Base-by-base conservation (phyloP, 2,888 invertebrate species). In the Epirrita christyi region DNA sequence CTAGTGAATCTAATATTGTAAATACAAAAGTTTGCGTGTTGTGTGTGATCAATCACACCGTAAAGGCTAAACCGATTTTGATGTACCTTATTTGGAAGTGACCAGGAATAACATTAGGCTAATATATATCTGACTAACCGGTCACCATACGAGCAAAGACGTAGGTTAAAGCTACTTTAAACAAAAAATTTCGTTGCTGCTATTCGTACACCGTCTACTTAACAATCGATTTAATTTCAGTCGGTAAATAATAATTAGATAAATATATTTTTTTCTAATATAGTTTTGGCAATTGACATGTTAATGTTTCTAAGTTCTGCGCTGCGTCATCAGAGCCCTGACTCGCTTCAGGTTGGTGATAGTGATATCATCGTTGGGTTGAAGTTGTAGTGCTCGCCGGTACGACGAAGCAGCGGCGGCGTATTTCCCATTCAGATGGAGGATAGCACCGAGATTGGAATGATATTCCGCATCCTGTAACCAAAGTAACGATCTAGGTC, bases 381-480 rank as follows among this genome's bases (percentile, higher is more conserved):
- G 96, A 55, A 98, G 91, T 75, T 95, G 93, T 55, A 99, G 91
- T 0, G 98, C 98, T 76, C 95, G 94, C 68, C 96, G 93, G 85
- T 99, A 99, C 59, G 97, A 96, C 11, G 94, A 93, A 43, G 97
- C 97, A 0, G 99, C 99, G 66, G 97, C 96, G 27, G 93, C 92
- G 72, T 97, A 96, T 85, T 98, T 98, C 21, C 97, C 97, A 82
- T 98, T 97, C 67, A 98, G 93, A 89, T 99, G 98, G 58, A 98
- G 93, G 80, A 99, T 98, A 56, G 98, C 98, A 21, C 98, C 99
- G 55, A 98, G 93, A 86, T 99, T 98, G 75, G 98, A 97, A 87
- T 98, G 97, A 57, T 97, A 96, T 67, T 97, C 95, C 0, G 98
- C 96, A 77, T 98, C 97, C 95, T 97, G 86, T 15, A 75, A 79